Conservation (phyloP, 2,888 invertebrate genomes). For the Sepioteuthis lessoniana region DNA sequence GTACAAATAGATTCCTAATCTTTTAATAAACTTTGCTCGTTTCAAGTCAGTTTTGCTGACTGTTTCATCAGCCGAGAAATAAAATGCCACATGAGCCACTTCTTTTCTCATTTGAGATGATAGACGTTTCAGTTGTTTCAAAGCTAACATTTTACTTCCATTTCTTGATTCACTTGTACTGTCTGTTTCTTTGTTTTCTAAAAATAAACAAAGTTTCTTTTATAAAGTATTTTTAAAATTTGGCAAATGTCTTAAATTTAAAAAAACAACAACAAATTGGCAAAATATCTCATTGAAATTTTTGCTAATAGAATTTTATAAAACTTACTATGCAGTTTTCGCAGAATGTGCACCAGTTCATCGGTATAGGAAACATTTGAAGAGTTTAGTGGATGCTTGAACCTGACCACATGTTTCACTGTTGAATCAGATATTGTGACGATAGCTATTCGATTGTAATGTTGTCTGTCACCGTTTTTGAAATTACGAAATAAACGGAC, state of each 20-base stretch:
- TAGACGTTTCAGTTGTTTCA: neutral
- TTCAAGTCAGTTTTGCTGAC: neutral
- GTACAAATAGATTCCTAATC: slow-evolving; percentile 8
- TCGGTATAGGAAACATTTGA: neutral
- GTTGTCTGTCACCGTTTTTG: neutral
- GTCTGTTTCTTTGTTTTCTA: neutral
- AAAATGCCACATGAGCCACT: neutral
- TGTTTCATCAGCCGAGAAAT: neutral
- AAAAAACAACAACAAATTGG: too few species aligned
- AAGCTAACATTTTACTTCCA: neutral
- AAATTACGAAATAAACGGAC: slow-evolving; percentile 24
- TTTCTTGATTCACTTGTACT: neutral
- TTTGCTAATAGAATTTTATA: too few species aligned
- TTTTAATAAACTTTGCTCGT: neutral
- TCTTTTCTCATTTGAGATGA: neutral
- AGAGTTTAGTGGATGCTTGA: neutral
- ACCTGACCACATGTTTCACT: neutral
- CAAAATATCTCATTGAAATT: too few species aligned
- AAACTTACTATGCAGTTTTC: neutral
- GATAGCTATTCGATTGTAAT: neutral
- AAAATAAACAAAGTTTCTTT: neutral
- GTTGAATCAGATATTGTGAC: neutral
- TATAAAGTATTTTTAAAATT: too few species aligned
- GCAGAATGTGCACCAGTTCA: neutral
- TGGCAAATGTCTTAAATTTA: too few species aligned